Evolutionary conservation across 2,797 vertebrate genomes (phyloP), one percentile per base, ranked within the genome.

Genomic region (Pempheris klunzingeri): DNA sequence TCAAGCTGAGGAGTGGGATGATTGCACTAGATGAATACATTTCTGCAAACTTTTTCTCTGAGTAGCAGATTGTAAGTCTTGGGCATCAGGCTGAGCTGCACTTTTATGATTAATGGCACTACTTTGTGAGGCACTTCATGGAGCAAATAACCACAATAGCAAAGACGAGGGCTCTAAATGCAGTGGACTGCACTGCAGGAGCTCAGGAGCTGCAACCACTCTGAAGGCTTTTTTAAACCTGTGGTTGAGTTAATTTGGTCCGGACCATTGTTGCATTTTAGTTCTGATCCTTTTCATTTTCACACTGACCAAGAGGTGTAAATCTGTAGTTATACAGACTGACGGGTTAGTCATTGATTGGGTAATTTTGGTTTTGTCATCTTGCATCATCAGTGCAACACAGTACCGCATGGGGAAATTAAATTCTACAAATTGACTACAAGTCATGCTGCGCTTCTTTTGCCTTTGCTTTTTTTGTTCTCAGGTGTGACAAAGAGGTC

Each of bases 51-150:
- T 49, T 81, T 66, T 69, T 53, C 64, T 72, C 44, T 13, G 11
- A 62, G 52, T 50, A 76, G 57, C 82, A 77, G 82, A 85, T 82
- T 78, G 43, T 46, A 71, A 26, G 52, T 61, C 34, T 55, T 18
- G 43, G 64, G 34, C 69, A 28, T 53, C 55, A 24, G 76, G 38
- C 69, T 52, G 57, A 74, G 83, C 81, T 78, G 74, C 77, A 70
- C 72, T 75, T 74, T 61, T 41, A 39, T 86, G 86, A 91, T 87
- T 81, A 90, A 92, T 87, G 87, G 61, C 74, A 13, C 43, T 64
- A 34, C 71, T 89, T 72, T 74, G 58, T 22, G 80, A 84, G 72
- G 30, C 36, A 20, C 61, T 84, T 57, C 43, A 43, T 53, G 58
- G 67, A 80, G 75, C 77, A 81, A 84, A 84, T 63, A 67, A 75